Base-by-base conservation (phyloP, 2,888 invertebrate genomes). In the Coleophora flavipennella region DNA sequence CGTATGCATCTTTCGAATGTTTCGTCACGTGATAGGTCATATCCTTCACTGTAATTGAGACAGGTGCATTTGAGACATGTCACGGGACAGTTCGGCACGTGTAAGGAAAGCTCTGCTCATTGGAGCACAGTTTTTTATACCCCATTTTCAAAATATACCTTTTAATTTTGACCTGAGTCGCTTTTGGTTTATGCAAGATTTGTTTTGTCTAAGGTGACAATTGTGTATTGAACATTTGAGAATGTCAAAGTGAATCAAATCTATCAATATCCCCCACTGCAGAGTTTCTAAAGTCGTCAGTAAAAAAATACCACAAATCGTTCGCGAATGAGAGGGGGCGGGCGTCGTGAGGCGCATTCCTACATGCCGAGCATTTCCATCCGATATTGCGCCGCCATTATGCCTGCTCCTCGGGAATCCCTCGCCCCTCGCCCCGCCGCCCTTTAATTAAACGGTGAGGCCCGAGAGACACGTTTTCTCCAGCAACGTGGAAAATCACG, bases 331-430 rank as follows among this genome's bases (percentile, higher is more conserved):
- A 74, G 69, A 67, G 72, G 74, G 73, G 75, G 78, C 60, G 75
- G 75, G 78, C 60, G 75, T 77, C 70, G 76, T 67, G 74, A 72
- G 79, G 78, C 80, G 79, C 80, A 83, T 84, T 84, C 84, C 84
- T 78, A 81, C 83, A 83, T 84, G 80, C 84, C 84, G 78, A 78
- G 79, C 83, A 84, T 83, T 83, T 84, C 81, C 81, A 83, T 84
- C 81, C 81, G 78, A 83, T 84, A 84, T 84, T 84, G 83, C 83
- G 81, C 79, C 78, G 80, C 80, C 79, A 84, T 84, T 81, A 83
- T 83, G 71, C 79, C 80, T 72, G 73, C 71, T 74, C 66, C 67
- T 69, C 68, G 57, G 49, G 57, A 62, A 55, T 63, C 59, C 67
- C 57, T 58, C 63, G 61, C 57, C 53, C 59, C 59, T 67, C 72